Evolutionary conservation across 2,797 vertebrate species (phyloP).

Genomic region (Megaceryle alcyon): DNA sequence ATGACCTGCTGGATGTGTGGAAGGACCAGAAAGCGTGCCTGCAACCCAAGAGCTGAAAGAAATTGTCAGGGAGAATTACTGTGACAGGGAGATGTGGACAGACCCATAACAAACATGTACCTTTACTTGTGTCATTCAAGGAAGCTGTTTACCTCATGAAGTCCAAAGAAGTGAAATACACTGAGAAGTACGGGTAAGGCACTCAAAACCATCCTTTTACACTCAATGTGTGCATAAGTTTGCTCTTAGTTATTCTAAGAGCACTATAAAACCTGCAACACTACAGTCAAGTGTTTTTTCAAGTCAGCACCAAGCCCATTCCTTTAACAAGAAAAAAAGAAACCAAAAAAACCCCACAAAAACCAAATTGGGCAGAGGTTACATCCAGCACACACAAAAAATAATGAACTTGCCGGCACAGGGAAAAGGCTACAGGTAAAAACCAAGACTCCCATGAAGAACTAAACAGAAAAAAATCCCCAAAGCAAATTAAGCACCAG

Average conservation of each 20-base stretch:
- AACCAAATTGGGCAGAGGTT: neutral
- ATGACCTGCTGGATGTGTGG: neutral
- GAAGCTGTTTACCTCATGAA: neutral
- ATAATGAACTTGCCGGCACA: accelerated
- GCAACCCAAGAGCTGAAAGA: neutral
- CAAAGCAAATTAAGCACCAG: neutral
- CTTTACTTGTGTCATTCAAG: neutral
- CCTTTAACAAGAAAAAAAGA: neutral
- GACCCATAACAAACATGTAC: neutral
- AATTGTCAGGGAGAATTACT: neutral
- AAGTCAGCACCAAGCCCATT: neutral
- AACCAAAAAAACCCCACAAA: no score
- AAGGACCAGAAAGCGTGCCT: neutral
- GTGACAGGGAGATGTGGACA: neutral
- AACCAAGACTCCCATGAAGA: neutral
- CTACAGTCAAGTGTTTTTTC: neutral
- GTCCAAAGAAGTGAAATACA: neutral
- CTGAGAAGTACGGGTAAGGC: accelerated
- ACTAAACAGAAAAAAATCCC: neutral
- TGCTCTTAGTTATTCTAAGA: neutral
- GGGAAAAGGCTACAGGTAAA: neutral
- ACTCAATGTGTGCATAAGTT: neutral
- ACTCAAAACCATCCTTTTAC: neutral
- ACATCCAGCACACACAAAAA: neutral
- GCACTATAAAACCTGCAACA: neutral